Base-by-base conservation (phyloP, 2,888 invertebrate species). In the Apamea monoglypha region DNA sequence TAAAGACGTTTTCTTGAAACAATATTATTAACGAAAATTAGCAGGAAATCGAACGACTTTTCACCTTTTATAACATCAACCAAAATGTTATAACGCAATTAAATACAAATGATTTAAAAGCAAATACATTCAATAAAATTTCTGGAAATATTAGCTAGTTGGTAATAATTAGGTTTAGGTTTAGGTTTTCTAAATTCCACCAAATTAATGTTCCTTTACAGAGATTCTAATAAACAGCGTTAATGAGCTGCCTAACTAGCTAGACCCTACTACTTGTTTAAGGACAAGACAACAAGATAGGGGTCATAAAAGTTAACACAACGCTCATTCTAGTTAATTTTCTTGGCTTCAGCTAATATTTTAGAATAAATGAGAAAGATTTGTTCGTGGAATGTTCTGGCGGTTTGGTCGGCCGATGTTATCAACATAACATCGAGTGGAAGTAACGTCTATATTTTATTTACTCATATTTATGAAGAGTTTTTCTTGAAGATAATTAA, bases 261-360 rank as follows among this genome's bases (percentile, higher is more conserved):
- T 59, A 29, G 64, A 36, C 70, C 40, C 16, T 66, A 67, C 73
- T 85, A 81, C 72, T 74, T 64, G 68, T 66, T 64, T 71, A 81
- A 75, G 64, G 47, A 71, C 59, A 67, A 76, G 76, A 68, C 74
- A 68, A 40, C 40, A 53, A 82, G 85, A 74, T 78, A 76, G 79
- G 83, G 83, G 83, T 76, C 82, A 69, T 81, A 63, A 64, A 86
- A 86, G 63, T 74, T 68, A 71, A 70, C 70, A 56, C 36, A 53
- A 64, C 63, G 47, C 71, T 82, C 44, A 76, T 82, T 76, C 53
- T 56, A 71, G 74, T 50, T 50, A 50, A 74, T 80, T 82, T 50
- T 80, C 50, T 74, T 74, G 56, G 32, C 40, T 66, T 66, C 74
- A 50, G 47, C 25, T 16, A 47, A 75, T 68, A 75, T 44, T 67